phyloP scores from a whole-genome alignment of 2,113 vertebrate species.

The Puffinus mauretanicus region DNA sequence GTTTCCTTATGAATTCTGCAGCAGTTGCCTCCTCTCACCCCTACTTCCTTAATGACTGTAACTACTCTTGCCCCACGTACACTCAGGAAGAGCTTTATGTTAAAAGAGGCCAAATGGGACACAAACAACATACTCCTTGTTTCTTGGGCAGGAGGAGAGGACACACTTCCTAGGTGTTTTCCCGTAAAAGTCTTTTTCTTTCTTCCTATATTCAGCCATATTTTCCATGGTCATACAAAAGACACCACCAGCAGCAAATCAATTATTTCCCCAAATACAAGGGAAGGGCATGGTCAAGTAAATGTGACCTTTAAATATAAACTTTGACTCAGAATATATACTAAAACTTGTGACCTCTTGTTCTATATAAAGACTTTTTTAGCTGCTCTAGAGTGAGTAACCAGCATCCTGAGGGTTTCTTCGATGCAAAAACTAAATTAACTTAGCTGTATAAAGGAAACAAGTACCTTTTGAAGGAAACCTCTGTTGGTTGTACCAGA shows the following conservation, averaged over 20 bases:
- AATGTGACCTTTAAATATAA: background rate
- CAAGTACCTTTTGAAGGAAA: background rate
- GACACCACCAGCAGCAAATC: background rate
- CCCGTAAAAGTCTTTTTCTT: background rate
- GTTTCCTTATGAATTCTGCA: background rate
- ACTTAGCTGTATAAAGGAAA: background rate
- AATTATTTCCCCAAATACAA: background rate
- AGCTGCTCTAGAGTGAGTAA: background rate
- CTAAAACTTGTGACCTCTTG: background rate
- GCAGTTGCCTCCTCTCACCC: background rate
- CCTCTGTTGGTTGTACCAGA: background rate
- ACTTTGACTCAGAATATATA: background rate
- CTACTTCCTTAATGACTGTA: background rate
- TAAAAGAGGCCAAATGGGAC: background rate
- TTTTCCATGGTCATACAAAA: background rate
- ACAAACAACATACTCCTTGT: background rate
- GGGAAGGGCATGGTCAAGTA: background rate
- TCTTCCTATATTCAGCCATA: background rate
- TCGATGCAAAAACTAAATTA: background rate
- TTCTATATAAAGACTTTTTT: background rate
- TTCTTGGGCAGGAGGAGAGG: background rate
- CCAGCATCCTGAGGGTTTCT: background rate
- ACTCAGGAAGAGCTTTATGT: background rate
- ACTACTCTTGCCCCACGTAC: background rate
- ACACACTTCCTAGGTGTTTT: background rate